Evolutionary conservation across 2,888 invertebrate genomes (phyloP), one percentile per base, ranked within the genome.

Genomic region (Druceiella hillmani): DNA sequence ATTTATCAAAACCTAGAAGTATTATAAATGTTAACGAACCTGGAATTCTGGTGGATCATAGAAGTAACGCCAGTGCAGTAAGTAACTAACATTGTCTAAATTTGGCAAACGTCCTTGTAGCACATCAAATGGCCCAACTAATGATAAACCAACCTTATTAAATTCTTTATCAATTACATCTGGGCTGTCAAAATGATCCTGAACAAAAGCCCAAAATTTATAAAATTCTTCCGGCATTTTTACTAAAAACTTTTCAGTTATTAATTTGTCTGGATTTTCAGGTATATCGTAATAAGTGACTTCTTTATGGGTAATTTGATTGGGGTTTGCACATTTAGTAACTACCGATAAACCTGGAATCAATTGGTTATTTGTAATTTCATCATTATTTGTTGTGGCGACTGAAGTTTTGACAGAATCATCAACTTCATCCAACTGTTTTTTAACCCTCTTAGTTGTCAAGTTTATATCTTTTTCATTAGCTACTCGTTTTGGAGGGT

Each of bases 1-100:
- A n/a, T n/a, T n/a, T n/a, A n/a, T n/a, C n/a, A n/a, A n/a, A n/a
- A n/a, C n/a, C n/a, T n/a, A n/a, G n/a, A n/a, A n/a, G n/a, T n/a
- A n/a, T n/a, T n/a, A n/a, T n/a, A n/a, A n/a, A n/a, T n/a, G n/a
- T n/a, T n/a, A n/a, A n/a, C n/a, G n/a, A n/a, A 81, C 81, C 66
- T 91, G 88, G 61, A 94, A 88, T 64, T 97, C 95, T 6, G 97
- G 95, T 6, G 93, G 90, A 69, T 98, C 97, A 61, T 85, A 91
- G 58, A 78, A 91, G 63, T 87, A 95, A 50, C 97, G 77, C 87
- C 90, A 93, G 58, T 94, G 91, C 6, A 80, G 64, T 31, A 91
- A 71, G 57, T 83, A 87, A 42, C 80, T 66, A 41, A 78, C 66
- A 43, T 79, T 74, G 41, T 75, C 62, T 1, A 73, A 61, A 14